Conservation (phyloP, 2,113 vertebrate genomes). For the Ctenodactylus gundi region DNA sequence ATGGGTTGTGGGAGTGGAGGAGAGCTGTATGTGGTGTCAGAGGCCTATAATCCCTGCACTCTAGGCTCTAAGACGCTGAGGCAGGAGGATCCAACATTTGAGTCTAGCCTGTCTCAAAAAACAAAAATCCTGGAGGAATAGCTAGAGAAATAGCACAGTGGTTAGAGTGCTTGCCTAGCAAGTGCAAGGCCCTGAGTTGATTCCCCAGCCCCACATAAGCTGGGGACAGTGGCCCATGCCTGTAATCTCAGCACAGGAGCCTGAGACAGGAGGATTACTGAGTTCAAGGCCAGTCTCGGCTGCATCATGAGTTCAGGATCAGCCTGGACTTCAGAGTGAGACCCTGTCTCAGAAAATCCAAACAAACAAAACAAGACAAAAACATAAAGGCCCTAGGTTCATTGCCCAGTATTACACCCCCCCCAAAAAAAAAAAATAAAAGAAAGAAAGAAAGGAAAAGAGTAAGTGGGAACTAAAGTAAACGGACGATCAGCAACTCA, state of each 20-base stretch:
- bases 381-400: not conserved
- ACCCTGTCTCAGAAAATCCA: too few relatives aligned
- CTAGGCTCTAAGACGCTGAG: not conserved
- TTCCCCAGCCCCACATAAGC: too few relatives aligned
- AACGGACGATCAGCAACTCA: slow-evolving; percentile 24
- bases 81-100: not conserved
- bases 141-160: too few relatives aligned
- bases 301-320: too few relatives aligned
- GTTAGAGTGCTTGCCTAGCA: not conserved
- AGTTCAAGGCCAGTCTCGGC: too few relatives aligned
- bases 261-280: too few relatives aligned
- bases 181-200: not conserved
- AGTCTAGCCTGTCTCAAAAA: not conserved
- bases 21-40: not conserved
- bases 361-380: too few relatives aligned
- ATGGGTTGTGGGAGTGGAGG: too few relatives aligned
- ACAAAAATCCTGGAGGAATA: not conserved
- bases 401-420: not conserved
- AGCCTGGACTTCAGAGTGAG: too few relatives aligned
- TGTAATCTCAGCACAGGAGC: too few relatives aligned
- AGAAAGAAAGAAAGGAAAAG: too few relatives aligned
- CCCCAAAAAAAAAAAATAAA: not conserved
- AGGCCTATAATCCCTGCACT: not conserved
- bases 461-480: slow-evolving; percentile 18
- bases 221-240: too few relatives aligned